Evolutionary conservation across 2,888 invertebrate genomes (phyloP).

Genomic region (Athalia circularis): DNA sequence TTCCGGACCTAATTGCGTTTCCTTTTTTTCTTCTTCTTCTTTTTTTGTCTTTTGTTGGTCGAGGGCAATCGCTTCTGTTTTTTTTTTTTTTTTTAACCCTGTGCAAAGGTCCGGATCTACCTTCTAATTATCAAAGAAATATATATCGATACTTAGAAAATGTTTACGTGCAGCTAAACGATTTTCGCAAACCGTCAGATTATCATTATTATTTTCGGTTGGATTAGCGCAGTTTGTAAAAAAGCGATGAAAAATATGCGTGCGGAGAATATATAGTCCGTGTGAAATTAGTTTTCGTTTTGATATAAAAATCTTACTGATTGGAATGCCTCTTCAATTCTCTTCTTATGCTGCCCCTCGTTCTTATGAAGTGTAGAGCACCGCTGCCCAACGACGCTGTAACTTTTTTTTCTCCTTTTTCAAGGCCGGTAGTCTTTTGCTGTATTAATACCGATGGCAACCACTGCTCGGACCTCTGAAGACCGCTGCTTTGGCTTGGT

Average conservation of each 20-base stretch:
- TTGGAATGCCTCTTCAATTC: conserved; percentile 67
- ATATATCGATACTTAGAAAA: too few species aligned
- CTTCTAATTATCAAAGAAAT: too few species aligned
- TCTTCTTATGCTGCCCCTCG: conserved; percentile 68
- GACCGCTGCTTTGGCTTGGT: conserved; percentile 53
- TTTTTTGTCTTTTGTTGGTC: too few species aligned
- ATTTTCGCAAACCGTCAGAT: too few species aligned
- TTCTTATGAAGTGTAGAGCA: conserved; percentile 69
- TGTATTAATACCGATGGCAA: conserved; percentile 54
- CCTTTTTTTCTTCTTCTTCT: too few species aligned
- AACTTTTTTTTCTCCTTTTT: conserved; percentile 59
- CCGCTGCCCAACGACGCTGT: conserved; percentile 64
- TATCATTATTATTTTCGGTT: too few species aligned
- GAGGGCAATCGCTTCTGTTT: too few species aligned
- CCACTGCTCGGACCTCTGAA: conserved; percentile 65
- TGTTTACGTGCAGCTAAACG: too few species aligned
- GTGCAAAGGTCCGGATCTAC: too few species aligned
- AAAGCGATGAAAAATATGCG: neutral
- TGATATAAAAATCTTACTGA: conserved; percentile 60
- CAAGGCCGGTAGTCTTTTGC: conserved; percentile 45
- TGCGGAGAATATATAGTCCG: neutral
- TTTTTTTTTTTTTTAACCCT: too few species aligned
- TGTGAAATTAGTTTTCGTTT: neutral
- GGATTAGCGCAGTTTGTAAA: too few species aligned
- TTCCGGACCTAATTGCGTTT: too few species aligned